phyloP scores from a whole-genome alignment of 2,797 vertebrate genomes.

The Sardinella longiceps region DNA sequence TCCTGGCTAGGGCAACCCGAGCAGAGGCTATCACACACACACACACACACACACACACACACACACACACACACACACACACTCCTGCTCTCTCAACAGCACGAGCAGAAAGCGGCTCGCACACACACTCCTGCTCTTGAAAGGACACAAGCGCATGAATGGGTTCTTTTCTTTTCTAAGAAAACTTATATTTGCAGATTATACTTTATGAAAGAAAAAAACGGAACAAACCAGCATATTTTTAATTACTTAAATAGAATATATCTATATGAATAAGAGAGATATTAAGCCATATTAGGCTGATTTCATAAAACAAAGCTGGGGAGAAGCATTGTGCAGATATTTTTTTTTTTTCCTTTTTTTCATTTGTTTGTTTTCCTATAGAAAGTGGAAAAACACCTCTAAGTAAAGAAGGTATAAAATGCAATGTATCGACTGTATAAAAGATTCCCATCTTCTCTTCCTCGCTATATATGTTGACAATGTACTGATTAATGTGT shows the following conservation, averaged over 20 bases:
- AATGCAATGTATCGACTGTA: constrained; percentile 59
- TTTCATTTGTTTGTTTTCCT: constrained; percentile 54
- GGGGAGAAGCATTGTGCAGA: constrained; percentile 57
- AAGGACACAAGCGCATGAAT: constrained; percentile 68
- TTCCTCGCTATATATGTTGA: constrained; percentile 39
- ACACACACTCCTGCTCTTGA: constrained; percentile 61
- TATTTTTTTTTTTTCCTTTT: constrained; percentile 64
- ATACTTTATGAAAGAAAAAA: constrained; percentile 71
- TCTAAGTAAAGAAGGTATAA: constrained; percentile 65
- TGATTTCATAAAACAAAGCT: constrained; percentile 68
- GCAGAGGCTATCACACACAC: no score
- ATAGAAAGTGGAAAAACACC: constrained; percentile 63
- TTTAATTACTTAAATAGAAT: constrained; percentile 75
- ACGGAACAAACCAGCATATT: constrained; percentile 80
- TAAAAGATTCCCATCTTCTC: constrained; percentile 32
- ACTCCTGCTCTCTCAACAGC: no score
- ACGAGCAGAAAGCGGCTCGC: constrained; percentile 56
- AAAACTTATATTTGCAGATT: constrained; percentile 76
- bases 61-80: no score
- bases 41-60: no score
- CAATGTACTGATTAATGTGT: constrained; percentile 41
- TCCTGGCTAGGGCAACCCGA: no score
- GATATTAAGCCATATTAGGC: constrained; percentile 54
- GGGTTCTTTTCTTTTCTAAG: constrained; percentile 56
- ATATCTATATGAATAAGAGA: constrained; percentile 64